Percentiles rank a stretch among this genome's conserved stretches.
Conservation (phyloP, 2,113 vertebrate species). For the Raphicerus campestris region DNA sequence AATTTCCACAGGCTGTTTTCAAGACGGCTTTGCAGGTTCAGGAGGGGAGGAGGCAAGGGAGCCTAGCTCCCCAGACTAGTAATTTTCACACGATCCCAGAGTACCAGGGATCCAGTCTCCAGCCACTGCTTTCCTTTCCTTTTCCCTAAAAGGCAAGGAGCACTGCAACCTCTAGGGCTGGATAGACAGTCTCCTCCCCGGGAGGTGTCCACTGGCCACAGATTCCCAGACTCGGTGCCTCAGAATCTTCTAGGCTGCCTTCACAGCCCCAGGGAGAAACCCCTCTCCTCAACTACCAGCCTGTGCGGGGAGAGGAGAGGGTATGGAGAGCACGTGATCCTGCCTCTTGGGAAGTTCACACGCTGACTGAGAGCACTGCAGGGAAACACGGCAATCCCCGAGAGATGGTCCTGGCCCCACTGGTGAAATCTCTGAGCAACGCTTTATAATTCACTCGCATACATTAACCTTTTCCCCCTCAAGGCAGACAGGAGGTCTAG, state of each 20-base stretch:
- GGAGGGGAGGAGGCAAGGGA: background rate
- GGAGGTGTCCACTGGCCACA: background rate
- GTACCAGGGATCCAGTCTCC: background rate
- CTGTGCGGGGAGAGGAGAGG: no score
- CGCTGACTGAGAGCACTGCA: background rate
- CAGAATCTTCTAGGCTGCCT: background rate
- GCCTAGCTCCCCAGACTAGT: background rate
- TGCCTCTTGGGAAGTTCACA: background rate
- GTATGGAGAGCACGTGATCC: rapidly evolving
- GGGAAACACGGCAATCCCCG: background rate
- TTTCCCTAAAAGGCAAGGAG: background rate
- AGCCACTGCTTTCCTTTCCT: background rate
- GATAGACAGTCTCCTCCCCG: background rate
- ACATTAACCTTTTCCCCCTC: background rate
- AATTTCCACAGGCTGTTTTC: background rate
- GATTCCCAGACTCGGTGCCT: background rate
- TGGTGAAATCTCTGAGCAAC: background rate
- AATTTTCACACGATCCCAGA: background rate
- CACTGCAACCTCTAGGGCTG: rapidly evolving
- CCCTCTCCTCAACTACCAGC: rapidly evolving
- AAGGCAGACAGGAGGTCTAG: background rate
- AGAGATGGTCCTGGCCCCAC: background rate
- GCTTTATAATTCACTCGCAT: background rate
- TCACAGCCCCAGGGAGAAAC: background rate
- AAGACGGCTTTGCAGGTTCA: background rate